These are phyloP conservation scores for Seriola rivoliana DNA, from an alignment of 2,113 vertebrate genomes.

Conservation along the genomic window DNA sequence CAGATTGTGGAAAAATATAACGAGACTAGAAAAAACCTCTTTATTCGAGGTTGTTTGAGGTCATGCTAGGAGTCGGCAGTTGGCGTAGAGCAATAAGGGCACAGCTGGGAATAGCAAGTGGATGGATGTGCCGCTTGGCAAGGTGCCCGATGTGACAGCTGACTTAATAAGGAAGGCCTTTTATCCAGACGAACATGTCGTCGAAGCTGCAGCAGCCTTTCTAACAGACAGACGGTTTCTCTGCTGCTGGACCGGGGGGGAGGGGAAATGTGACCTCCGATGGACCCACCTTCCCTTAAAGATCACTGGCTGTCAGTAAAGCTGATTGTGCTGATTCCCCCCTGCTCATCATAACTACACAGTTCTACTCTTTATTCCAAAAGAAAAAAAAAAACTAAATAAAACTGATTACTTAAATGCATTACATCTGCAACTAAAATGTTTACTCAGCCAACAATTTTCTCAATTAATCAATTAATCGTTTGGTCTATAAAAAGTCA, in stretches of 20 bases:
- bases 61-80: slow-evolving; percentile 33
- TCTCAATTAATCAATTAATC: not conserved
- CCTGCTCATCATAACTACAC: not conserved
- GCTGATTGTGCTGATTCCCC: slow-evolving; percentile 3
- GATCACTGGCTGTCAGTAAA: slow-evolving; percentile 2
- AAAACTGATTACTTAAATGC: not conserved
- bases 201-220: slow-evolving; percentile 20
- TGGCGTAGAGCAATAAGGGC: slow-evolving; percentile 46
- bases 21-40: not conserved
- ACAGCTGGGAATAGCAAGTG: slow-evolving; percentile 56
- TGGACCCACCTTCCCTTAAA: slow-evolving; percentile 1
- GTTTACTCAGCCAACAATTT: not conserved
- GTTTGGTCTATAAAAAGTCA: no score
- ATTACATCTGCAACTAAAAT: not conserved
- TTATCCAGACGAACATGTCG: slow-evolving; percentile 66
- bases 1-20: slow-evolving; percentile 5
- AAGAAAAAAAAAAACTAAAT: not conserved
- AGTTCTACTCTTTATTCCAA: not conserved
- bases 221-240: slow-evolving; percentile 9
- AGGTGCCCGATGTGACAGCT: slow-evolving; percentile 61
- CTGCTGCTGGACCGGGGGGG: not conserved
- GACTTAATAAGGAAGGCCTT: slow-evolving; percentile 67
- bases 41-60: slow-evolving; percentile 26
- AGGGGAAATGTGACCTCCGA: not conserved
- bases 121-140: slow-evolving; percentile 65